These are phyloP conservation scores for Apodemia duryi DNA, from an alignment of 2,888 invertebrate genomes.

Conservation along the genomic window DNA sequence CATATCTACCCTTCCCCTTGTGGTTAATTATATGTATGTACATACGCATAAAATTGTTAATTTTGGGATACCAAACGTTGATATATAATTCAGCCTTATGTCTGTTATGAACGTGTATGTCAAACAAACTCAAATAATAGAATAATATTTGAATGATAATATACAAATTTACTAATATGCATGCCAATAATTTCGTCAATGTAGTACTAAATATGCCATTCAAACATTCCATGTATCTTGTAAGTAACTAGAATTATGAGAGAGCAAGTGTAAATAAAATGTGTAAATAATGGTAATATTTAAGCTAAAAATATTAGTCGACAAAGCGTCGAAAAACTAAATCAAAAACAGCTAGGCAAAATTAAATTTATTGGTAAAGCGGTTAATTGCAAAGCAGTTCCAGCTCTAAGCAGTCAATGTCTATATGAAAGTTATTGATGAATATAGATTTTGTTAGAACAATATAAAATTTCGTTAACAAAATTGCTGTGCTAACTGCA, in stretches of 20 bases:
- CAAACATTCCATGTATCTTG: constrained; percentile 68
- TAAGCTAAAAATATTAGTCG: constrained; percentile 30
- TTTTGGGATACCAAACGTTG: too few relatives aligned
- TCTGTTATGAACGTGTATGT: too few relatives aligned
- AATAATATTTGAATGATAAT: too few relatives aligned
- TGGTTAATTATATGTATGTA: too few relatives aligned
- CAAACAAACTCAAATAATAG: too few relatives aligned
- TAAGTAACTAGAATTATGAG: constrained; percentile 39
- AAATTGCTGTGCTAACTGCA: constrained; percentile 76
- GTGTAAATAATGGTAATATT: constrained; percentile 55
- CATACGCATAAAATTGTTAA: too few relatives aligned
- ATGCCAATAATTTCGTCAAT: constrained; percentile 28
- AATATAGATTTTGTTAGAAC: constrained; percentile 49
- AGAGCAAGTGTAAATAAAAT: constrained; percentile 66
- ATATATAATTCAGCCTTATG: too few relatives aligned
- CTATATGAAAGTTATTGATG: constrained; percentile 35
- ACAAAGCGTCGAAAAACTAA: constrained; percentile 25
- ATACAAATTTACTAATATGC: constrained; percentile 33
- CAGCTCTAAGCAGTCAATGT: constrained; percentile 34
- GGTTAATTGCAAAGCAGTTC: constrained; percentile 36
- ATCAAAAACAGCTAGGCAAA: constrained; percentile 25
- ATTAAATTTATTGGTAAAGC: constrained; percentile 29
- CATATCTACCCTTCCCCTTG: too few relatives aligned
- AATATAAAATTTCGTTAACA: constrained; percentile 51
- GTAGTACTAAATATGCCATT: constrained; percentile 55